Evolutionary conservation across 2,888 invertebrate species (phyloP).

Genomic region (Pecten maximus): DNA sequence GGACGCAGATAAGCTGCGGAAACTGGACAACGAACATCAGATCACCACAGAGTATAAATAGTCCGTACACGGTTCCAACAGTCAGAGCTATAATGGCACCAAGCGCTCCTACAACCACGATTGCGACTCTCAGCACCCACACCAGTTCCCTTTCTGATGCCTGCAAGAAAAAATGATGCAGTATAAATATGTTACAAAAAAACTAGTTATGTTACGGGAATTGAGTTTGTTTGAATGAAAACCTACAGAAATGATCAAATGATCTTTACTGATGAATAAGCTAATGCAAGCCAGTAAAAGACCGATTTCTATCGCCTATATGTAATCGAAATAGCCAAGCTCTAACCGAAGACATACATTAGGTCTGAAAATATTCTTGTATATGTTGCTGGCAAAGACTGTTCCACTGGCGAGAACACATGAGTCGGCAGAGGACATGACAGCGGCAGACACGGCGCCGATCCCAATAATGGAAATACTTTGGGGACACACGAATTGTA

Average conservation of each 20-base stretch:
- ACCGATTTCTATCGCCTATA: too few relatives aligned
- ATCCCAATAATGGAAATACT: conserved; percentile 67
- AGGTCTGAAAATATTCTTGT: conserved; percentile 63
- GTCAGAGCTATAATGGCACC: conserved; percentile 63
- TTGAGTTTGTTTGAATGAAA: too few relatives aligned
- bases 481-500: conserved; percentile 68
- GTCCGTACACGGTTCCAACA: conserved; percentile 63
- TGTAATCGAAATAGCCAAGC: too few relatives aligned
- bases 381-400: conserved; percentile 70
- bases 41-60: conserved; percentile 67
- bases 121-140: conserved; percentile 64
- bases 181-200: too few relatives aligned
- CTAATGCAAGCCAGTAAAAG: too few relatives aligned
- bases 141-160: conserved; percentile 63
- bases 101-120: conserved; percentile 59
- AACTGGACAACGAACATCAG: conserved; percentile 68
- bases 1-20: conserved; percentile 66
- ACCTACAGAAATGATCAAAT: too few relatives aligned
- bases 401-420: conserved; percentile 66
- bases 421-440: conserved; percentile 74
- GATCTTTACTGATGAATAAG: too few relatives aligned
- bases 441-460: conserved; percentile 71
- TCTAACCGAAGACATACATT: conserved; percentile 51
- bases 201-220: too few relatives aligned
- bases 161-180: conserved; percentile 54